phyloP scores from a whole-genome alignment of 23 tunicate genomes.

The Halocynthia aurantium region DNA sequence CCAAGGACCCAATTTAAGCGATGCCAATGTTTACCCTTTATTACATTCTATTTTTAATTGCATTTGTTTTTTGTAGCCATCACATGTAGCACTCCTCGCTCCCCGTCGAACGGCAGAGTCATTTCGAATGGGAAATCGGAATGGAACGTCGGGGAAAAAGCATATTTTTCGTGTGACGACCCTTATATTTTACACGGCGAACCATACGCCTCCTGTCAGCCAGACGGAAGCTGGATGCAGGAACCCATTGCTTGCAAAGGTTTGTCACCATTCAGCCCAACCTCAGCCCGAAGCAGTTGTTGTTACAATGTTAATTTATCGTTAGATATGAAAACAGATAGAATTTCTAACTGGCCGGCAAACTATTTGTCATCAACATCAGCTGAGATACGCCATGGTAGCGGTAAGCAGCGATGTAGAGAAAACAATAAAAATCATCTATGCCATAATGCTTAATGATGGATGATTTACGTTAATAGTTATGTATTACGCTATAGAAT shows the following conservation, averaged over 20 bases:
- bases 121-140: not conserved
- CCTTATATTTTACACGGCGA: not conserved
- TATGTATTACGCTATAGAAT: too few relatives aligned
- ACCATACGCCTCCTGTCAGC: slow-evolving; percentile 2
- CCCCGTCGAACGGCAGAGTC: slow-evolving; percentile 9
- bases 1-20: not conserved
- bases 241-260: slow-evolving; percentile 2
- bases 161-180: slow-evolving; percentile 18
- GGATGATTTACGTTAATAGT: too few relatives aligned
- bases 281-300: too few relatives aligned
- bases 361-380: too few relatives aligned
- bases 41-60: not conserved
- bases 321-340: too few relatives aligned
- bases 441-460: too few relatives aligned
- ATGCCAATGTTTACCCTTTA: not conserved
- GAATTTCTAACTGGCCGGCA: too few relatives aligned
- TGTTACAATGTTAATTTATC: too few relatives aligned
- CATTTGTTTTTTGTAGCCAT: not conserved
- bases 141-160: not conserved
- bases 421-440: too few relatives aligned
- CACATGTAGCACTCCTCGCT: not conserved
- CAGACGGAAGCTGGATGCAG: slow-evolving; percentile 11
- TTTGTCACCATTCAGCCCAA: not conserved
- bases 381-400: too few relatives aligned
- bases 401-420: too few relatives aligned